These are phyloP conservation scores for Malurus alboscapulatus DNA, from an alignment of 2,113 vertebrate genomes.

Conservation along the genomic window DNA sequence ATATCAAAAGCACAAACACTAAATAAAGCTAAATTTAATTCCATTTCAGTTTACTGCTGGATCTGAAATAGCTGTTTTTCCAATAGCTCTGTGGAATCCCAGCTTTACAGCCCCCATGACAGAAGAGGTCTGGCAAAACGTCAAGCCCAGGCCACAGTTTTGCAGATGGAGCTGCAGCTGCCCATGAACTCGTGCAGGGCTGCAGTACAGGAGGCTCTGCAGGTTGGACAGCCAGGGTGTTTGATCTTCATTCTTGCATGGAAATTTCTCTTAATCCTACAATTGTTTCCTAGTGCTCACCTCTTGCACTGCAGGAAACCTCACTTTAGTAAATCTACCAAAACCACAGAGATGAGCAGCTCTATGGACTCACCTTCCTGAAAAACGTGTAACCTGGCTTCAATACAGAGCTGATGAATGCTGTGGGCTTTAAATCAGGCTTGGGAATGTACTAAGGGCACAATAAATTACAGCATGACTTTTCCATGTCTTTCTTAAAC, in stretches of 20 bases:
- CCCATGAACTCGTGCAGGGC: background rate
- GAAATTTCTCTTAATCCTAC: background rate
- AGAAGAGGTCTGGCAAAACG: background rate
- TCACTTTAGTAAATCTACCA: background rate
- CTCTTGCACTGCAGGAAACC: background rate
- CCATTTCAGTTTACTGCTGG: background rate
- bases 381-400: background rate
- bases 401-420: background rate
- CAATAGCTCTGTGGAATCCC: conserved; percentile 31
- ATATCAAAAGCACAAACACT: conserved; percentile 5
- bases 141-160: conserved; percentile 13
- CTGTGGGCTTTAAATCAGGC: background rate
- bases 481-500: background rate
- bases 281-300: background rate
- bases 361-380: background rate
- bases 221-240: background rate
- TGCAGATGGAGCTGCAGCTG: background rate
- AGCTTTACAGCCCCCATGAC: conserved; percentile 46
- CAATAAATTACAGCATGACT: background rate
- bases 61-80: conserved; percentile 56
- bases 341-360: background rate
- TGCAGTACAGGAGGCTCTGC: background rate
- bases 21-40: conserved; percentile 50
- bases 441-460: background rate
- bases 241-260: background rate